phyloP scores from a whole-genome alignment of 2,888 invertebrate species.

The Patella depressa region DNA sequence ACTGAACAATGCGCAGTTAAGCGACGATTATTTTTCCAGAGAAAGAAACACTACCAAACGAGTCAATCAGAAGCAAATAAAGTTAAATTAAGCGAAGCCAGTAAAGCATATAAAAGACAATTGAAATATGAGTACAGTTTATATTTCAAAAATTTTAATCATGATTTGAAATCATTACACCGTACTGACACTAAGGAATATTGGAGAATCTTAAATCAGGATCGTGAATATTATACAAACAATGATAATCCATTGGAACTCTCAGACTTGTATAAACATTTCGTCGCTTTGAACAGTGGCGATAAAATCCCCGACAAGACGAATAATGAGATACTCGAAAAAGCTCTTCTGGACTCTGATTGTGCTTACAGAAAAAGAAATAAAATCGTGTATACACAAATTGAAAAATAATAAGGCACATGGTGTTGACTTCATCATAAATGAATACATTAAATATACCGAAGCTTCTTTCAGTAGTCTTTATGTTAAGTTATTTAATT shows the following conservation, averaged over 20 bases:
- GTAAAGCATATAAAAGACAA: too few relatives aligned
- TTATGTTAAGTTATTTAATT: constrained; percentile 17
- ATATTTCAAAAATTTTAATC: too few relatives aligned
- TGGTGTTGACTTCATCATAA: constrained; percentile 13
- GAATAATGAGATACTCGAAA: neutral
- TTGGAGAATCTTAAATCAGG: neutral
- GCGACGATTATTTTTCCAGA: too few relatives aligned
- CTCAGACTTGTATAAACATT: neutral
- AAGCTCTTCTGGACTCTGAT: neutral
- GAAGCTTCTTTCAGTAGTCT: neutral
- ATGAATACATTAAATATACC: constrained; percentile 22
- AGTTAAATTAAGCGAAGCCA: too few relatives aligned
- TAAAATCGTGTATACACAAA: neutral
- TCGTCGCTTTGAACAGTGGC: neutral
- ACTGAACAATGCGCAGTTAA: too few relatives aligned
- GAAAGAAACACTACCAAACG: too few relatives aligned
- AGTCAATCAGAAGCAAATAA: too few relatives aligned
- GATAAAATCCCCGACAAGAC: neutral
- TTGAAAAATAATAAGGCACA: constrained; percentile 18
- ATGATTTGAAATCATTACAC: too few relatives aligned
- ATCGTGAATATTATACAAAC: neutral
- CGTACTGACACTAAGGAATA: too few relatives aligned
- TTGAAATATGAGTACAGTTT: too few relatives aligned
- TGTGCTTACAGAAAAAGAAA: constrained; percentile 20
- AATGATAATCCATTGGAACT: neutral